A percentile compares a stretch with the other conserved stretches of the same genome.
These are phyloP conservation scores for Lydus trimaculatus DNA, from an alignment of 2,888 invertebrate species.

Conservation along the genomic window DNA sequence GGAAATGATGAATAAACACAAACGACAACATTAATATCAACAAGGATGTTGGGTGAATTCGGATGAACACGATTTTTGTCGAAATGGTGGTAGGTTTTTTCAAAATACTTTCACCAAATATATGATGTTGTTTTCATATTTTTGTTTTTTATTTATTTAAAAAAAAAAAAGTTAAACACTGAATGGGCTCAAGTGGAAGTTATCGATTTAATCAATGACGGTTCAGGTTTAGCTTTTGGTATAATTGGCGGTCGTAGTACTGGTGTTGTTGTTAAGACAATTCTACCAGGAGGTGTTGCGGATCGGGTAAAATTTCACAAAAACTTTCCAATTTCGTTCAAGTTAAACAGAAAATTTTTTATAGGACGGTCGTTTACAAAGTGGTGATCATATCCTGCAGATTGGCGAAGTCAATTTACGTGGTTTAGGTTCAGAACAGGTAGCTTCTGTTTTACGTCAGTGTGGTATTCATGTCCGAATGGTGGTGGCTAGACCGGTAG, in stretches of 20 bases:
- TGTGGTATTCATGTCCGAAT: constrained; percentile 88
- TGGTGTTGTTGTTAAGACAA: constrained; percentile 93
- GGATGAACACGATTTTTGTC: background rate
- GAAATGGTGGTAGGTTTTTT: constrained; percentile 1
- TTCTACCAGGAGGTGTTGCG: constrained; percentile 91
- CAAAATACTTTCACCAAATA: background rate
- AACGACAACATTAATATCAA: background rate
- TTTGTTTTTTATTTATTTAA: constrained; percentile 39
- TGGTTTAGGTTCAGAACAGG: constrained; percentile 96
- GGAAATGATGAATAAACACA: background rate
- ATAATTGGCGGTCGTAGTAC: constrained; percentile 93
- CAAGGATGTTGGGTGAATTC: background rate
- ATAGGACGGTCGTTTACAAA: constrained; percentile 93
- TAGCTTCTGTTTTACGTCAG: constrained; percentile 87
- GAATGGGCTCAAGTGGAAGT: constrained; percentile 97
- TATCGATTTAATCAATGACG: constrained; percentile 92
- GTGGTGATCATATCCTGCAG: constrained; percentile 98
- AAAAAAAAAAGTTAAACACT: constrained; percentile 80
- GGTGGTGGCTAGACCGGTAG: constrained; percentile 85
- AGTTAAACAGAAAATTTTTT: constrained; percentile 32
- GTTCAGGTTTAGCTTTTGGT: constrained; percentile 91
- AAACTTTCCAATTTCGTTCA: background rate
- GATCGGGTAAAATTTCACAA: constrained; percentile 75
- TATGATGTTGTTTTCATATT: background rate
- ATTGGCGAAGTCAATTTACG: constrained; percentile 93